These are phyloP conservation scores for Rhamphomyia laevipes DNA, from an alignment of 2,888 invertebrate species.

Conservation along the genomic window DNA sequence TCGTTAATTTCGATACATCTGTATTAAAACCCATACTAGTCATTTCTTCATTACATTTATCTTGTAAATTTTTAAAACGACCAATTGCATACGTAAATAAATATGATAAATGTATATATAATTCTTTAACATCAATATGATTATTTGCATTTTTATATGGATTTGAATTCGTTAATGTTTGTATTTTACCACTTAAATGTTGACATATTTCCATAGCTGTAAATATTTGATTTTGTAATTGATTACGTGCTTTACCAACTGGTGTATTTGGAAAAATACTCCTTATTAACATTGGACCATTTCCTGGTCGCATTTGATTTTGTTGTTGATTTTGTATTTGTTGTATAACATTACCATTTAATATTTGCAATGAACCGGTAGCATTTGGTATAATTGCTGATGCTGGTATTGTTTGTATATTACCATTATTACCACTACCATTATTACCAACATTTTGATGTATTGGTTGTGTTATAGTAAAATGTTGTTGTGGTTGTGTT, in stretches of 20 bases:
- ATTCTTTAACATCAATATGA: constrained; percentile 34
- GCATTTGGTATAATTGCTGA: constrained; percentile 11
- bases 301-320: not conserved
- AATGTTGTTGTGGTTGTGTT: constrained; percentile 9
- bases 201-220: constrained; percentile 36
- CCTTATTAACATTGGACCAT: constrained; percentile 23
- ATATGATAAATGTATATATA: constrained; percentile 37
- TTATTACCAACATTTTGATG: constrained; percentile 2
- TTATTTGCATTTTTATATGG: constrained; percentile 34
- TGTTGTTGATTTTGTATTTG: not conserved
- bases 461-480: constrained; percentile 11
- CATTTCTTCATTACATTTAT: constrained; percentile 35
- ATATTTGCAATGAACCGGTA: constrained; percentile 16
- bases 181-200: constrained; percentile 34
- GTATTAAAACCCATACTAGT: constrained; percentile 33
- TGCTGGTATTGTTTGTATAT: constrained; percentile 7
- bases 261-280: constrained; percentile 27
- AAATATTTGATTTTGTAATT: constrained; percentile 34
- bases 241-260: constrained; percentile 29
- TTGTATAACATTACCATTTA: constrained; percentile 3
- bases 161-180: constrained; percentile 35
- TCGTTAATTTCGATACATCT: constrained; percentile 34
- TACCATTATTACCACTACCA: not conserved
- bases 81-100: constrained; percentile 36
- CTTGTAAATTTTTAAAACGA: constrained; percentile 35